These are phyloP conservation scores for Disparrhopalites patrizii DNA, from an alignment of 2,888 invertebrate genomes.

Conservation along the genomic window DNA sequence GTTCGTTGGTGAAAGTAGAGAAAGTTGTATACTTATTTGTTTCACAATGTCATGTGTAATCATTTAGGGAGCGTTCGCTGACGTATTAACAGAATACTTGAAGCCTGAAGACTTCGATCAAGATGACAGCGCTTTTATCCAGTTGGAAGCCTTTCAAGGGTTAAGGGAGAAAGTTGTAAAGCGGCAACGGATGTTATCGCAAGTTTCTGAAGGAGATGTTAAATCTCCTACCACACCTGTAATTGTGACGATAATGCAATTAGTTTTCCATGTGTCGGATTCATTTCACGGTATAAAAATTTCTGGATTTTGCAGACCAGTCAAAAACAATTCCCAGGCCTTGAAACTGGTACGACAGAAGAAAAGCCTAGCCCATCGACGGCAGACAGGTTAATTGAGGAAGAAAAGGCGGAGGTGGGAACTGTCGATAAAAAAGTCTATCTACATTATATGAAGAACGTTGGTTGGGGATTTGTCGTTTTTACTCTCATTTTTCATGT, in stretches of 20 bases:
- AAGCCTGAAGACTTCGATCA: slow-evolving; percentile 13
- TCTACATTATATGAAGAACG: slow-evolving; percentile 53
- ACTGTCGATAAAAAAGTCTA: slow-evolving; percentile 55
- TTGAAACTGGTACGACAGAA: not conserved
- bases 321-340: not conserved
- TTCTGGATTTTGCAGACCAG: not conserved
- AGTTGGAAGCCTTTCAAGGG: not conserved
- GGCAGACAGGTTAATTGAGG: slow-evolving; percentile 18
- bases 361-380: no score
- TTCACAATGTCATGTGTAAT: not conserved
- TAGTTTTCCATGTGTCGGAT: no score
- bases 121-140: not conserved
- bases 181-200: slow-evolving; percentile 58
- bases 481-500: slow-evolving; percentile 51
- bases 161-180: not conserved
- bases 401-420: slow-evolving; percentile 49
- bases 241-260: no score
- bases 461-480: slow-evolving; percentile 51
- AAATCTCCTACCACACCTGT: not conserved
- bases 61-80: slow-evolving; percentile 42
- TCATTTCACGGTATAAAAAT: no score
- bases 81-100: slow-evolving; percentile 39
- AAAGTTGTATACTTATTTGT: not conserved
- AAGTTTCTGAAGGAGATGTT: slow-evolving; percentile 63
- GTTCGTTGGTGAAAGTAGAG: not conserved